Percentiles rank a stretch among this genome's conserved stretches.
These are phyloP conservation scores for Meteorus cinctellus DNA, from an alignment of 2,888 invertebrate species.

Conservation along the genomic window DNA sequence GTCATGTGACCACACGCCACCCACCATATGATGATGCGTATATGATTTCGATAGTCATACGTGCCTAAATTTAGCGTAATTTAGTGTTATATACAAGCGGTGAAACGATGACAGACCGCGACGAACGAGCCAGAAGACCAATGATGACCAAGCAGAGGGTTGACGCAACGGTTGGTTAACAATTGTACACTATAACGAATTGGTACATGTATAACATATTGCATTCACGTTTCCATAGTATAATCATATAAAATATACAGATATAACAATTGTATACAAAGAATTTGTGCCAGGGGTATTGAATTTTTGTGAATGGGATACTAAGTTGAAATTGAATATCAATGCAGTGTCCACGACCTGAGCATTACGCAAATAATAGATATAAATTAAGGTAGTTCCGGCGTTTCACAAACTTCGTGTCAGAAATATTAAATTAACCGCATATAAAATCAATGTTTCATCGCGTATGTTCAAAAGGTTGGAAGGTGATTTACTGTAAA, in stretches of 20 bases:
- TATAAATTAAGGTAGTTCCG: not conserved
- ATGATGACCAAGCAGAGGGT: not conserved
- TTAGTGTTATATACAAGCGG: slow-evolving; percentile 33
- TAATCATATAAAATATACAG: not conserved
- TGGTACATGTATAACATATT: not conserved
- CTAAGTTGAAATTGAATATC: too few species aligned
- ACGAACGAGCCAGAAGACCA: slow-evolving; percentile 17
- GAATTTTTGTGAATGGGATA: not conserved
- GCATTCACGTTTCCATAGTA: not conserved
- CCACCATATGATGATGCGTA: slow-evolving; percentile 15
- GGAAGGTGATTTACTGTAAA: too few species aligned
- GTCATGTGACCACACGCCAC: not conserved
- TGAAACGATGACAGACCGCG: slow-evolving; percentile 38
- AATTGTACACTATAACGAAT: slow-evolving; percentile 13
- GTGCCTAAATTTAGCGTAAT: slow-evolving; percentile 25
- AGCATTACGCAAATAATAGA: not conserved
- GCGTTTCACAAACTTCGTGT: too few species aligned
- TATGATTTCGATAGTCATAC: slow-evolving; percentile 27
- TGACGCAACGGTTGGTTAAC: slow-evolving; percentile 22
- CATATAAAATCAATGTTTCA: too few species aligned
- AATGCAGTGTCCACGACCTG: too few species aligned
- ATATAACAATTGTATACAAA: not conserved
- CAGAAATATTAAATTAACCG: too few species aligned
- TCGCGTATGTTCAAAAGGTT: too few species aligned
- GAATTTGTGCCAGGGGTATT: not conserved